Base-by-base conservation (phyloP, 2,888 invertebrate species). In the Brachylomia viminalis region DNA sequence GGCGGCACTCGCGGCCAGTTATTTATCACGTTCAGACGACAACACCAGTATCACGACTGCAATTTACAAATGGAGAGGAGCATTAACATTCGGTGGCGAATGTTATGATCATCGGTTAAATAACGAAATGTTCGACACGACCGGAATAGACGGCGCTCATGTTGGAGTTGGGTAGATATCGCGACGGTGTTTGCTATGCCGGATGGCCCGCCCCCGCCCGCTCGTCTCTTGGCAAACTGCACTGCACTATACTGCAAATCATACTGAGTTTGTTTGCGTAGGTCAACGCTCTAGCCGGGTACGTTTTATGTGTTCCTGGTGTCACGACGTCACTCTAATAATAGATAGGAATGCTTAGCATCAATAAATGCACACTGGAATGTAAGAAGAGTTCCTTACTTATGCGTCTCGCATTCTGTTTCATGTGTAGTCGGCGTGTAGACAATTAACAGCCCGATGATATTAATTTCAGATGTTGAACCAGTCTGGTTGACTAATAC, bases 221-320 rank as follows among this genome's bases (percentile, higher is more conserved):
- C 90, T 91, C 94, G 92, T 92, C 94, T 95, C 94, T 96, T 96
- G 96, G 96, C 96, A 96, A 95, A 95, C 95, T 94, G 92, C 93
- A 95, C 94, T 93, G 93, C 92, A 92, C 94, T 92, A 91, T 92
- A 94, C 94, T 95, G 95, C 95, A 96, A 95, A 96, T 96, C 95
- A 95, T 95, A 95, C 91, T 88, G 92, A 94, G 94, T 95, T 94
- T 95, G 95, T 95, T 96, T 93, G 95, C 94, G 93, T 92, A 94
- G 96, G 96, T 96, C 96, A 95, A 95, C 92, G 96, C 94, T 92
- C 96, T 92, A 93, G 90, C 88, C 89, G 91, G 91, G 90, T 93
- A 93, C 94, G 92, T 95, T 95, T 95, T 95, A 95, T 95, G 94
- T 95, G 94, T 96, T 96, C 95, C 96, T 96, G 94, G 94, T 96